phyloP scores from a whole-genome alignment of 2,888 invertebrate species.

The Clunio marinus region DNA sequence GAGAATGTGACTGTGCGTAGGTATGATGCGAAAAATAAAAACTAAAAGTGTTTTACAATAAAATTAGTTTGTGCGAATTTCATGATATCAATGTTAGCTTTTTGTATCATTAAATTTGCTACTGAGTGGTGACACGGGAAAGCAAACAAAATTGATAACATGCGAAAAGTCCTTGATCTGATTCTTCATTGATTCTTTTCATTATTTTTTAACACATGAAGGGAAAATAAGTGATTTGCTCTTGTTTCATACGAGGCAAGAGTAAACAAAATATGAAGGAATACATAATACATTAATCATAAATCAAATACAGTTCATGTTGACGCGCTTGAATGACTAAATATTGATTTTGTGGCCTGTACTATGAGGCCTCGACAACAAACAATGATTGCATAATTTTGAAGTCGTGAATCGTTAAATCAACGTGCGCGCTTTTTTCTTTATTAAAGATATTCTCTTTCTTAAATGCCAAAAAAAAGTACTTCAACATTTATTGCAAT shows the following conservation, averaged over 20 bases:
- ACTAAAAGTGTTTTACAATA: not conserved
- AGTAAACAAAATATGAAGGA: constrained; percentile 8
- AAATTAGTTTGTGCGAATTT: constrained; percentile 1
- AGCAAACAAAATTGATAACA: constrained; percentile 21
- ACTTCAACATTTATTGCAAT: not conserved
- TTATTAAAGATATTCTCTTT: not conserved
- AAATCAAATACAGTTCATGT: constrained; percentile 12
- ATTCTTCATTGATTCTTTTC: constrained; percentile 11
- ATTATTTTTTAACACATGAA: not conserved
- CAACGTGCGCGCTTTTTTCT: constrained; percentile 14
- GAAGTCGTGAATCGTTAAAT: constrained; percentile 13
- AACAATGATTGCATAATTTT: not conserved
- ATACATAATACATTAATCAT: constrained; percentile 7
- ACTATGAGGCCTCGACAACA: not conserved
- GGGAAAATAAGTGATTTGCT: not conserved
- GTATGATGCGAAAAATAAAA: not conserved
- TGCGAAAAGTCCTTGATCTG: constrained; percentile 21
- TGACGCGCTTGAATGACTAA: constrained; percentile 9
- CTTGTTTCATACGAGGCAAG: not conserved
- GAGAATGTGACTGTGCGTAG: not conserved
- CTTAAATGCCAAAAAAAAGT: constrained; percentile 22
- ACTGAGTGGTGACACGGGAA: not conserved
- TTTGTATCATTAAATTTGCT: not conserved
- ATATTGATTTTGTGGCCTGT: constrained; percentile 16
- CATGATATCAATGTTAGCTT: constrained; percentile 1